Conservation (phyloP, 2,797 vertebrate genomes). For the Tapera naevia region DNA sequence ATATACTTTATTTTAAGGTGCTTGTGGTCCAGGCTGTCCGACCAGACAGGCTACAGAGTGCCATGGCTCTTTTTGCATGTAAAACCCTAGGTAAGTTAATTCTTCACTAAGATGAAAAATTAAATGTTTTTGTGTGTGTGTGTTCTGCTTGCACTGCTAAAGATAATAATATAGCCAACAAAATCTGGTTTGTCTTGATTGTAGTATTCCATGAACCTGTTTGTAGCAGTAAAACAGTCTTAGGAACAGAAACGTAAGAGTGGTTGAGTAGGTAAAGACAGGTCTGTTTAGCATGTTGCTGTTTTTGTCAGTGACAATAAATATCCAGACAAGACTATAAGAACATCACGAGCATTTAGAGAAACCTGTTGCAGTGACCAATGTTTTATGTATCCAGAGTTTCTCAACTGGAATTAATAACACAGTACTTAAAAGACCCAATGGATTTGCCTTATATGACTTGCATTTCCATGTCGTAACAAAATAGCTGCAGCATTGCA, state of each 20-base stretch:
- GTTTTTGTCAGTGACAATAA: neutral
- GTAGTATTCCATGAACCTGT: neutral
- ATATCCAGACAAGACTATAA: neutral
- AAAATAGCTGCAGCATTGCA: neutral
- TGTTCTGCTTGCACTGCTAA: neutral
- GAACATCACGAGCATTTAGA: neutral
- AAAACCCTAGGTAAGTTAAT: slow-evolving; percentile 85
- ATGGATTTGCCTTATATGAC: neutral
- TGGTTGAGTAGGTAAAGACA: neutral
- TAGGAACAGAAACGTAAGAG: neutral
- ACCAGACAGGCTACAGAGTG: slow-evolving; percentile 91
- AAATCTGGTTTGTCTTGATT: neutral
- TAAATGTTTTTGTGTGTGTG: neutral
- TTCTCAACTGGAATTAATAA: neutral
- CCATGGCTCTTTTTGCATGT: slow-evolving; percentile 89
- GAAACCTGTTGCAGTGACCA: neutral
- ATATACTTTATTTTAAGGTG: slow-evolving; percentile 78
- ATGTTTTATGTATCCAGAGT: neutral
- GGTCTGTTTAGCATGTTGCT: neutral
- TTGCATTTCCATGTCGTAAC: neutral
- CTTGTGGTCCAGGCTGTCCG: slow-evolving; percentile 90
- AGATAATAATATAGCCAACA: neutral
- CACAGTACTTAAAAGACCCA: neutral
- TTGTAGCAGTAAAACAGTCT: neutral
- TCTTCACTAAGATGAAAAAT: neutral